These are phyloP conservation scores for Burhinus bistriatus DNA, from an alignment of 2,113 vertebrate genomes.

Conservation along the genomic window DNA sequence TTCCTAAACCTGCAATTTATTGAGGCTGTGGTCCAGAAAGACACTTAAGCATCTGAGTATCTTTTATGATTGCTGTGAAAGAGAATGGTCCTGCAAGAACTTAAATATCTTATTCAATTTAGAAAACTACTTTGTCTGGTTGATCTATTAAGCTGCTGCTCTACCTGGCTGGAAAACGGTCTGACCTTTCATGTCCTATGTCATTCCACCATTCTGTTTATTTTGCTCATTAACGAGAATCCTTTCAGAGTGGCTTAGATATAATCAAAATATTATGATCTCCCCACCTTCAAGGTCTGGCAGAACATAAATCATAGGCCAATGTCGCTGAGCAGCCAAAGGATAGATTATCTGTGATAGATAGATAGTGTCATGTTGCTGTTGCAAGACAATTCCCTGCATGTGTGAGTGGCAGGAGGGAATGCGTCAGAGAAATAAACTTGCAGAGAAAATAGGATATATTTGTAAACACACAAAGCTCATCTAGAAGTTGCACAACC, in stretches of 20 bases:
- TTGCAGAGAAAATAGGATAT: not conserved
- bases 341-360: constrained; percentile 30
- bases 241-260: constrained; percentile 2
- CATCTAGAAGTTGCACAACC: not conserved
- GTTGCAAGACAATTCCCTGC: not conserved
- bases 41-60: not conserved
- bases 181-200: not conserved
- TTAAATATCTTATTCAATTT: not conserved
- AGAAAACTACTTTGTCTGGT: not conserved
- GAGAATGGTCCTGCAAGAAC: not conserved
- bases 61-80: not conserved
- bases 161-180: not conserved
- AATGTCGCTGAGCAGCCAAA: not conserved
- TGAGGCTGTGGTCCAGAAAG: not conserved
- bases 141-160: not conserved
- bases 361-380: not conserved
- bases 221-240: constrained; percentile 18
- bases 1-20: not conserved
- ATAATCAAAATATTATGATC: constrained; percentile 39
- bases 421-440: not conserved
- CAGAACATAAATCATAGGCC: not conserved
- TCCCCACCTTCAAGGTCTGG: constrained; percentile 22
- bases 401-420: not conserved
- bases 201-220: not conserved
- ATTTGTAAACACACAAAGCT: constrained; percentile 14